Conservation (phyloP, 2,113 vertebrate genomes). For the Phrynocephalus versicolor region DNA sequence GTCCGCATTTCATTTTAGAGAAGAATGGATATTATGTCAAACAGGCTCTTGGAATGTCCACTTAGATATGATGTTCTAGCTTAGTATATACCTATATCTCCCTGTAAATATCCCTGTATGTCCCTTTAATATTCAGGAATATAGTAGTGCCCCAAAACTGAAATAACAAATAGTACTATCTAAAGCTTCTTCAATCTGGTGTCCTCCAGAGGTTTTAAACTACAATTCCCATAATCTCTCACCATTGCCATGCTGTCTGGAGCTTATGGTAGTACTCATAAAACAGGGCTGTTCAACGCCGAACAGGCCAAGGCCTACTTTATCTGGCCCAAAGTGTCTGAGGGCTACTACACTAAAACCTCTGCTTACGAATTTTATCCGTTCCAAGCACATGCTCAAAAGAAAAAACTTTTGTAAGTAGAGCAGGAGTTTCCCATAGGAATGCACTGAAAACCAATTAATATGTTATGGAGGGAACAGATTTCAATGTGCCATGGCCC, state of each 20-base stretch:
- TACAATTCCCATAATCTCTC: background rate
- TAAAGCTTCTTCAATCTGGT: background rate
- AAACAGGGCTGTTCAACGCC: too few relatives aligned
- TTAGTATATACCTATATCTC: background rate
- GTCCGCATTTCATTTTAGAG: background rate
- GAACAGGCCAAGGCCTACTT: too few relatives aligned
- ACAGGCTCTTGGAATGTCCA: background rate
- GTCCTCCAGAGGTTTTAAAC: background rate
- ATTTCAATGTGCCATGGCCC: too few relatives aligned
- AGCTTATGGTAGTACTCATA: background rate
- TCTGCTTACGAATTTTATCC: too few relatives aligned
- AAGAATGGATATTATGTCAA: background rate
- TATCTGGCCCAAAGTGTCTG: too few relatives aligned
- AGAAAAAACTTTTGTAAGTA: too few relatives aligned
- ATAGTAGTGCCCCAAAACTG: background rate
- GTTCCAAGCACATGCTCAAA: too few relatives aligned
- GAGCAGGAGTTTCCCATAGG: too few relatives aligned
- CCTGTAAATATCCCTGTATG: too few relatives aligned
- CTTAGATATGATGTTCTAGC: background rate
- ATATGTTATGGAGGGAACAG: too few relatives aligned
- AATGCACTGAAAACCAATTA: too few relatives aligned
- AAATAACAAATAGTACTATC: background rate
- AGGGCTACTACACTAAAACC: too few relatives aligned
- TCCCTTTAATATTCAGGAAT: background rate
- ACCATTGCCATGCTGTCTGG: background rate